Evolutionary conservation across 2,113 vertebrate genomes (phyloP), one percentile per base, ranked within the genome.

Genomic region (Tachysurus vachellii): DNA sequence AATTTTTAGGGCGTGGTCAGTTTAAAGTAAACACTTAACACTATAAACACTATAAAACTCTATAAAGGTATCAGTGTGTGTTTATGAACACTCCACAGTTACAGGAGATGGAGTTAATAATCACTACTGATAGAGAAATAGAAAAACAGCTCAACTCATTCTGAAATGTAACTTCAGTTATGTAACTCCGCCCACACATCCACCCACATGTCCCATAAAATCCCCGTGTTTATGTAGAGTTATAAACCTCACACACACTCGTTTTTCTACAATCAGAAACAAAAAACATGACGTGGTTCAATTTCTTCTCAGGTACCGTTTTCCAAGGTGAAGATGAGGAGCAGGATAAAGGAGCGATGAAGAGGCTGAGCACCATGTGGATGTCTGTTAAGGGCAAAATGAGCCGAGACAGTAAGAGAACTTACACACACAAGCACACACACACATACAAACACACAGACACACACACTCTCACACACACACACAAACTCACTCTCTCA

Each of bases 301-400:
- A 16, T 82, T 31, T 56, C 57, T 88, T 26, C 3, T 17, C 87
- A 93, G 93, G 90, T 88, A 76, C 73, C 16, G 36, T 87, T 47
- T 82, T 83, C 23, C 26, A 88, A 68, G 89, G 23, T 12, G 93
- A 94, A 70, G 91, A 93, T 89, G 92, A 91, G 23, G 87, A 61
- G 6, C 88, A 82, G 75, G 88, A 57, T 42, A 92, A 47, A 57
- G 93, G 94, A 16, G 88, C 89, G 11, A 82, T 94, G 88, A 94
- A 94, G 89, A 93, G 94, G 88, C 42, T 95, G 5, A 95, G 93
- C 71, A 91, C 91, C 66, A 90, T 95, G 91, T 94, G 91, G 91
- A 89, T 93, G 0, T 93, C 94, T 47, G 87, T 95, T 56, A 92
- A 73, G 82, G 88, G 91, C 82, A 94, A 86, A 82, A 19, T 53